A percentile compares a stretch with the other conserved stretches of the same genome.
Evolutionary conservation across 92 coral and sea anemone species (phyloP).

Genomic region (Palythoa grandis): DNA sequence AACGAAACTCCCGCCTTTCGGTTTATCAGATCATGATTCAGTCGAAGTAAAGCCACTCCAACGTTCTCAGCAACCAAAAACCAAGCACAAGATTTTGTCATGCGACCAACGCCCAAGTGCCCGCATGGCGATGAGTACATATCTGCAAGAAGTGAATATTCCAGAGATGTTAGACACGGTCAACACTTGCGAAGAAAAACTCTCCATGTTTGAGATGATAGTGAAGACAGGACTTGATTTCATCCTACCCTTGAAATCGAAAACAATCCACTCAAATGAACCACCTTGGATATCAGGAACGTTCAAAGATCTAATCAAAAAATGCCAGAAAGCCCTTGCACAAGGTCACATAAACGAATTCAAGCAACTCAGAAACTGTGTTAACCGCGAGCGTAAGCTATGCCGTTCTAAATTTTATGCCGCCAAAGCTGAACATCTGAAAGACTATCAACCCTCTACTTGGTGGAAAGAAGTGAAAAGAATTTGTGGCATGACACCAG

Average conservation of each 20-base stretch:
- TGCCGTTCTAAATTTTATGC: too few species aligned
- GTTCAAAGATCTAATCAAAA: constrained; percentile 34
- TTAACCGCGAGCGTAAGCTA: constrained; percentile 41
- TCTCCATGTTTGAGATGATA: constrained; percentile 28
- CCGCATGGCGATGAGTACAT: constrained; percentile 47
- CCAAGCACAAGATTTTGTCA: constrained; percentile 48
- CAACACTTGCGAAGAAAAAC: constrained; percentile 42
- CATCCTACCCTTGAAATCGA: constrained; percentile 40
- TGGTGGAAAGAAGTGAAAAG: constrained; percentile 55
- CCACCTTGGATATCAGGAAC: constrained; percentile 32
- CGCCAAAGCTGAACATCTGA: background rate
- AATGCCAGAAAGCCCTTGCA: constrained; percentile 38
- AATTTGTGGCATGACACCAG: constrained; percentile 26
- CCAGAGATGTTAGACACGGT: constrained; percentile 37
- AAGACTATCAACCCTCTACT: constrained; percentile 37
- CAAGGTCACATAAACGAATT: constrained; percentile 24
- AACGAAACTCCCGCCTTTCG: constrained; percentile 46
- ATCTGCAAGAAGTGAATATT: constrained; percentile 40
- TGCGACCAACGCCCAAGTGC: constrained; percentile 48
- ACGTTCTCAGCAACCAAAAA: constrained; percentile 38
- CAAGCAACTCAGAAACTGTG: constrained; percentile 42
- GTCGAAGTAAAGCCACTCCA: constrained; percentile 45
- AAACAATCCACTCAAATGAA: constrained; percentile 26
- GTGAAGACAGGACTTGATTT: constrained; percentile 37
- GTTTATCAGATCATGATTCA: constrained; percentile 53